These are phyloP conservation scores for Variabilichromis moorii DNA, from an alignment of 2,113 vertebrate species.

Conservation along the genomic window DNA sequence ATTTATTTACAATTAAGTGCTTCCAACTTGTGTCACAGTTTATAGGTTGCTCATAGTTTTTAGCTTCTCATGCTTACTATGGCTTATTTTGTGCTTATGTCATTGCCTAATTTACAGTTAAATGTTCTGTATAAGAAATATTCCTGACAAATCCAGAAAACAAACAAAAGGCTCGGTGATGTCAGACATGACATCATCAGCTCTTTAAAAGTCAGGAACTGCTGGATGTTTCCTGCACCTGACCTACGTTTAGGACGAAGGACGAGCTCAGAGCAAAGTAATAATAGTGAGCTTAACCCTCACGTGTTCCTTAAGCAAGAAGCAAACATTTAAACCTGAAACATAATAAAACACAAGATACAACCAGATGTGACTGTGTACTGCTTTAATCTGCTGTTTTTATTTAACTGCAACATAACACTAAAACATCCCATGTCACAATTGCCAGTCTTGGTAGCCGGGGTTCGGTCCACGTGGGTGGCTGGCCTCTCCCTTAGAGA, in stretches of 20 bases:
- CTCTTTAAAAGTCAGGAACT: neutral
- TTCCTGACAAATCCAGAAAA: neutral
- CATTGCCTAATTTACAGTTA: neutral
- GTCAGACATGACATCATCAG: neutral
- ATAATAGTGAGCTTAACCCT: neutral
- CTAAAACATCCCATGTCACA: neutral
- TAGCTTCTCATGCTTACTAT: neutral
- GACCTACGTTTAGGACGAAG: neutral
- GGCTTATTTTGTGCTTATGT: neutral
- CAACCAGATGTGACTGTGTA: neutral
- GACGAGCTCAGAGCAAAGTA: neutral
- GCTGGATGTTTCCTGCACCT: neutral
- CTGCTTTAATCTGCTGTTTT: neutral
- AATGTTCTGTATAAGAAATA: neutral
- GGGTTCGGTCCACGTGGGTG: too few relatives aligned
- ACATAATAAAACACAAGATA: neutral
- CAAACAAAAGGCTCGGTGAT: fast-evolving
- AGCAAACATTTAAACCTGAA: neutral
- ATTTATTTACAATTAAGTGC: neutral
- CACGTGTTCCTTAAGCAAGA: neutral
- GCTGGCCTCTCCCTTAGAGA: too few relatives aligned
- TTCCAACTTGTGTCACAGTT: neutral
- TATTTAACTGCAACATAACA: neutral
- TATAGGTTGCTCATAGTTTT: neutral
- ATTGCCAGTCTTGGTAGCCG: neutral